Percentiles rank a stretch among this genome's conserved stretches.
Conservation (phyloP, 2,113 vertebrate species). For the Empidonax traillii region DNA sequence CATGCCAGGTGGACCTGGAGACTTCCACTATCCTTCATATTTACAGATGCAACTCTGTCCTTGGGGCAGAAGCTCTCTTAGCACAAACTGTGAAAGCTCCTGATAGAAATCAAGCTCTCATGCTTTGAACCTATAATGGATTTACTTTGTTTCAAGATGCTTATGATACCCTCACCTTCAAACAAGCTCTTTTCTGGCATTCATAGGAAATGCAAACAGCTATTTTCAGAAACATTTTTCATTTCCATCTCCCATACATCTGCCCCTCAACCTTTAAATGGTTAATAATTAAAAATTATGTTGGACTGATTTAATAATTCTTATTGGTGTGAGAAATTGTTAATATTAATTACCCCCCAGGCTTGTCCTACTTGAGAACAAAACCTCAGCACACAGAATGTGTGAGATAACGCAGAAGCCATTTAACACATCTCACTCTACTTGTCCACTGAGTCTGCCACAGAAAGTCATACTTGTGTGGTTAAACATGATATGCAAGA, state of each 20-base stretch:
- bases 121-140: background rate
- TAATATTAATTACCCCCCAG: background rate
- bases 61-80: background rate
- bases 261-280: background rate
- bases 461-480: background rate
- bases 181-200: background rate
- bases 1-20: background rate
- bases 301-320: background rate
- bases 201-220: background rate
- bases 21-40: background rate
- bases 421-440: background rate
- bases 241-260: background rate
- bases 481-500: background rate
- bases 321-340: background rate
- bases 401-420: background rate
- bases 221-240: background rate
- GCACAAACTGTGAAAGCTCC: background rate
- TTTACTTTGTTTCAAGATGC: background rate
- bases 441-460: background rate
- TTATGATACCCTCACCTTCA: background rate
- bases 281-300: background rate
- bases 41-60: background rate
- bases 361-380: background rate
- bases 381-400: background rate
- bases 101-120: background rate